Evolutionary conservation across 2,888 invertebrate genomes (phyloP).

Genomic region (Julus scandinavius): DNA sequence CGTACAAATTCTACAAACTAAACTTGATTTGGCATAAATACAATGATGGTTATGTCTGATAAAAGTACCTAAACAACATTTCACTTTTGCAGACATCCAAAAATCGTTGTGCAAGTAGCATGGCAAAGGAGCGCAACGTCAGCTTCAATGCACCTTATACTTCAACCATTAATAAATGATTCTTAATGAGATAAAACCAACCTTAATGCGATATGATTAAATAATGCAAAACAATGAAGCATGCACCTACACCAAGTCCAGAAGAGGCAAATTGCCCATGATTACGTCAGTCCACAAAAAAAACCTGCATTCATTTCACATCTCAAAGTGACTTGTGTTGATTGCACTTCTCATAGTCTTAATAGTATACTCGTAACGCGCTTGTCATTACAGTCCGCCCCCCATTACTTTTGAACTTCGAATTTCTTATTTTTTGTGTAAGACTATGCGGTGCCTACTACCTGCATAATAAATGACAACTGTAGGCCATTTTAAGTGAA

Average conservation of each 20-base stretch:
- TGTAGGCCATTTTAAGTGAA: conserved; percentile 20
- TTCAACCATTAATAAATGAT: too few species aligned
- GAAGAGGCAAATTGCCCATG: neutral
- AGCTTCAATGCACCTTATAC: too few species aligned
- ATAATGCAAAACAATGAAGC: neutral
- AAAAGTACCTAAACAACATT: too few species aligned
- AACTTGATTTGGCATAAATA: too few species aligned
- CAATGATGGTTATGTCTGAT: neutral
- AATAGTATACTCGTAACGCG: neutral
- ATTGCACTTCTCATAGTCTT: neutral
- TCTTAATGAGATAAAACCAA: neutral
- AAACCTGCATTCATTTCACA: conserved; percentile 14
- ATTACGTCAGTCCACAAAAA: neutral
- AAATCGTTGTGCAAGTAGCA: neutral
- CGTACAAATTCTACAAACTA: too few species aligned
- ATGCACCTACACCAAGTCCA: neutral
- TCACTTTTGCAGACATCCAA: too few species aligned
- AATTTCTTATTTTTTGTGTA: conserved; percentile 5
- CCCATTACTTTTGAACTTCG: conserved; percentile 16
- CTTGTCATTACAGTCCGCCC: neutral
- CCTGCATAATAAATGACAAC: conserved; percentile 24
- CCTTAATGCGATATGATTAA: neutral
- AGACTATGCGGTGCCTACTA: neutral
- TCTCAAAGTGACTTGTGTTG: conserved; percentile 10
- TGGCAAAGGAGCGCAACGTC: too few species aligned